Evolutionary conservation across 1,140 invertebrate genomes (phyloP), one percentile per base, ranked within the genome.

Genomic region (Drosophila equinoxialis): DNA sequence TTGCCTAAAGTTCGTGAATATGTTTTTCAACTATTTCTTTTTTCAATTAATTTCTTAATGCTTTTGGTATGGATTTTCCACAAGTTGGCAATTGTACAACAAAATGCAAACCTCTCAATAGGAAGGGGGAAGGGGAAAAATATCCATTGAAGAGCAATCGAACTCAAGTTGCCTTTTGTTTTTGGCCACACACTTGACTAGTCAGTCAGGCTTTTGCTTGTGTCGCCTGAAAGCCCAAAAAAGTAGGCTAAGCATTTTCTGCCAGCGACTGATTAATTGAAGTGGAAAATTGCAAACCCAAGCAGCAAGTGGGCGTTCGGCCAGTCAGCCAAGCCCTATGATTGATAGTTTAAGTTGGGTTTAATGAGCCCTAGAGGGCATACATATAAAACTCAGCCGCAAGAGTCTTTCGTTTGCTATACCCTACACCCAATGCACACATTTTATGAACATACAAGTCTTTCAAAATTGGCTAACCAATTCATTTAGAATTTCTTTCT

Each of bases 221-320:
- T 41, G 65, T 60, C 37, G 67, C 26, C 71, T 51, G 17, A 51
- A 51, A 51, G 45, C 17, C 45, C 45, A 6, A 55, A 65, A 72
- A 64, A 72, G 45, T 76, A 48, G 70, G 65, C 65, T 72, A 73
- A 68, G 68, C 68, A 62, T 48, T 73, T 72, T 72, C 74, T 77
- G 76, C 78, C 72, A 62, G 65, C 59, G 62, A 65, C 68, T 84
- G 82, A 84, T 84, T 81, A 84, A 84, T 84, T 78, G 82, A 84
- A 67, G 67, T 68, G 54, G 51, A 74, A 81, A 76, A 63, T 81
- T 54, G 70, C 69, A 54, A 54, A 76, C 48, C 61, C 48, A 64
- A 67, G 65, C 60, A 57, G 60, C 62, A 35, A 51, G 45, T 51
- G 17, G 45, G 45, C 17, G 45, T 8, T 11, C 20, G 17, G 17